Percentiles rank a stretch among this genome's conserved stretches.
Conservation (phyloP, 1,140 invertebrate species). For the Helicorthomorpha holstii region DNA sequence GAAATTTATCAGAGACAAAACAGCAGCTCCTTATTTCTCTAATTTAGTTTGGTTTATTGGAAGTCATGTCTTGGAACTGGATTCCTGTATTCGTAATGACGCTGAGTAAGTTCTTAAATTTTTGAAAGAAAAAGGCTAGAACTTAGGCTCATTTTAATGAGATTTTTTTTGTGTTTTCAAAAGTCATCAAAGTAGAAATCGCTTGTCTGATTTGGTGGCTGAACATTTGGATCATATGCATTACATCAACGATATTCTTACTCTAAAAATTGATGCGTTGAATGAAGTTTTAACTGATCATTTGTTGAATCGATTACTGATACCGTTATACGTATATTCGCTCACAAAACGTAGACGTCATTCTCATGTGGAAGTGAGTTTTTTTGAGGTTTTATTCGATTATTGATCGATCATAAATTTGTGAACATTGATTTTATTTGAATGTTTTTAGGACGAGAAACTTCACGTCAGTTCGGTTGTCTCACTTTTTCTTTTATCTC, state of each 20-base stretch:
- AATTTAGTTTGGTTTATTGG: slow-evolving; percentile 99
- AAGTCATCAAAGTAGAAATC: slow-evolving; percentile 68
- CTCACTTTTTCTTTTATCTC: slow-evolving; percentile 75
- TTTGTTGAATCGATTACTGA: slow-evolving; percentile 75
- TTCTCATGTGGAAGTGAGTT: slow-evolving; percentile 21
- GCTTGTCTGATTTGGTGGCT: slow-evolving; percentile 83
- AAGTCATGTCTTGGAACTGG: slow-evolving; percentile 90
- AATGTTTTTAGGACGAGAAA: slow-evolving; percentile 24
- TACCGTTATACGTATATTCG: slow-evolving; percentile 89
- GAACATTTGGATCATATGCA: slow-evolving; percentile 96
- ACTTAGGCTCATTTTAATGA: too few species aligned
- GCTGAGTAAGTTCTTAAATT: slow-evolving; percentile 56
- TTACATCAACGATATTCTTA: slow-evolving; percentile 93
- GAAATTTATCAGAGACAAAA: slow-evolving; percentile 84
- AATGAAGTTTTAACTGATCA: slow-evolving; percentile 94
- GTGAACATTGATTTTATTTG: slow-evolving; percentile 1
- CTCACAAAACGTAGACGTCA: slow-evolving; percentile 27
- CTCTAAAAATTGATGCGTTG: slow-evolving; percentile 74
- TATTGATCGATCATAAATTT: neutral
- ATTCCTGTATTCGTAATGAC: slow-evolving; percentile 84
- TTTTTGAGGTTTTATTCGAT: neutral
- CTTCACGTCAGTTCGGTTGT: slow-evolving; percentile 73
- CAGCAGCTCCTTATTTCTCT: slow-evolving; percentile 92
- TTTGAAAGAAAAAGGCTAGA: too few species aligned
- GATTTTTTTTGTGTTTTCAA: slow-evolving; percentile 24